phyloP scores from a whole-genome alignment of 1,140 invertebrate species.

The Apis laboriosa region DNA sequence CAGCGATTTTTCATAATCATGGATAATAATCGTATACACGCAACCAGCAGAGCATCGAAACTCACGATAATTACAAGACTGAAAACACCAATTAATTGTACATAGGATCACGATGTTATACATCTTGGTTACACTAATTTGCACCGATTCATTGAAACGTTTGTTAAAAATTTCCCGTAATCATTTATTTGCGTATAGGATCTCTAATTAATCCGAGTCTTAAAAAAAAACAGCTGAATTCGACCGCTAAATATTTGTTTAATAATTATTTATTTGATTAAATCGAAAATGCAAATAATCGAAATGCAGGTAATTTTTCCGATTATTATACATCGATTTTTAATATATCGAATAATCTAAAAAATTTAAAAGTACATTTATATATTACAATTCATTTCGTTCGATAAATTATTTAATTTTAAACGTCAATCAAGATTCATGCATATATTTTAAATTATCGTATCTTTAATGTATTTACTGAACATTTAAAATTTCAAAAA shows the following conservation, averaged over 20 bases:
- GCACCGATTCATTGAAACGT: slow-evolving; percentile 26
- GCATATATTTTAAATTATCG: too few relatives aligned
- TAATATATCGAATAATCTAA: too few relatives aligned
- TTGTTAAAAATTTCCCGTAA: slow-evolving; percentile 7
- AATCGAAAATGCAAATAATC: slow-evolving; percentile 4
- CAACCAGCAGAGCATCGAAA: background rate
- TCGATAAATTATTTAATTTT: background rate
- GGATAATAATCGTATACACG: background rate
- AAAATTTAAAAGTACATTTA: too few relatives aligned
- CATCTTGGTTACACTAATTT: slow-evolving; percentile 22
- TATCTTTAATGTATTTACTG: background rate
- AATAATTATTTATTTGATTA: background rate
- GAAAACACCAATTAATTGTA: slow-evolving; percentile 25
- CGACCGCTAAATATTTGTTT: background rate
- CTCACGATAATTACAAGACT: slow-evolving; percentile 15
- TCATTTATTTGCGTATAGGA: slow-evolving; percentile 11
- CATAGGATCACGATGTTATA: background rate
- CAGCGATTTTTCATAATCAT: background rate
- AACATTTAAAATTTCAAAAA: background rate
- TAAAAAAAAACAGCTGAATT: background rate
- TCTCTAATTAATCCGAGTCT: slow-evolving; percentile 22
- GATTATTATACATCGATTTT: too few relatives aligned
- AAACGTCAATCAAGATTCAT: background rate
- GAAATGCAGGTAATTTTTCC: too few relatives aligned
- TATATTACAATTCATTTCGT: background rate